Conservation (phyloP, 2,113 vertebrate genomes). For the Ptyas mucosa region DNA sequence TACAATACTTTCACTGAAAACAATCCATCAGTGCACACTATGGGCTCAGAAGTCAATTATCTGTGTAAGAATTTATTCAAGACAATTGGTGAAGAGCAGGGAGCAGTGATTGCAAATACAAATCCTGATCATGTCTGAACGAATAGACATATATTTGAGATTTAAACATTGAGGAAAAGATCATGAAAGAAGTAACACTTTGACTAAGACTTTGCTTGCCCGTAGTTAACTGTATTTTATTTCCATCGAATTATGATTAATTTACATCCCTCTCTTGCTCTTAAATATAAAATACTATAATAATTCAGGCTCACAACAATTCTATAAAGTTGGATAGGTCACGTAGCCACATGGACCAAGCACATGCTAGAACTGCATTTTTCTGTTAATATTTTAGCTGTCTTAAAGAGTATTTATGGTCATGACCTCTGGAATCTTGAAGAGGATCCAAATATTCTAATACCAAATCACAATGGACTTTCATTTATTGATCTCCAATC, state of each 20-base stretch:
- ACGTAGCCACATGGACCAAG: not conserved
- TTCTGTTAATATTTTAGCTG: not conserved
- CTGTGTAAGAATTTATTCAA: not conserved
- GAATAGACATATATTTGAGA: not conserved
- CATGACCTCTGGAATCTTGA: slow-evolving; percentile 1
- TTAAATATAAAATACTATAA: not conserved
- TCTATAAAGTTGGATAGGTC: not conserved
- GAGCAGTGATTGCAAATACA: not conserved
- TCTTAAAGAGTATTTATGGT: slow-evolving; percentile 6
- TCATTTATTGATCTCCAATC: slow-evolving; percentile 8
- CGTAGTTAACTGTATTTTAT: not conserved
- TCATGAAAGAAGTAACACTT: not conserved
- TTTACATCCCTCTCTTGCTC: not conserved
- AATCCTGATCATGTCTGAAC: not conserved
- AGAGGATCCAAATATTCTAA: not conserved
- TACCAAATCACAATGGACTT: not conserved
- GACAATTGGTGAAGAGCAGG: not conserved
- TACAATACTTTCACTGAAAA: not conserved
- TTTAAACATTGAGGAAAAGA: not conserved
- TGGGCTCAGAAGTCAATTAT: not conserved
- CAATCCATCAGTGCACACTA: not conserved
- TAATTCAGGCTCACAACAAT: not conserved
- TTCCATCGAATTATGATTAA: not conserved
- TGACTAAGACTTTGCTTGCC: not conserved
- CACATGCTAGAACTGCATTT: not conserved